These are phyloP conservation scores for Meteorus colon DNA, from an alignment of 2,888 invertebrate genomes.

Conservation along the genomic window DNA sequence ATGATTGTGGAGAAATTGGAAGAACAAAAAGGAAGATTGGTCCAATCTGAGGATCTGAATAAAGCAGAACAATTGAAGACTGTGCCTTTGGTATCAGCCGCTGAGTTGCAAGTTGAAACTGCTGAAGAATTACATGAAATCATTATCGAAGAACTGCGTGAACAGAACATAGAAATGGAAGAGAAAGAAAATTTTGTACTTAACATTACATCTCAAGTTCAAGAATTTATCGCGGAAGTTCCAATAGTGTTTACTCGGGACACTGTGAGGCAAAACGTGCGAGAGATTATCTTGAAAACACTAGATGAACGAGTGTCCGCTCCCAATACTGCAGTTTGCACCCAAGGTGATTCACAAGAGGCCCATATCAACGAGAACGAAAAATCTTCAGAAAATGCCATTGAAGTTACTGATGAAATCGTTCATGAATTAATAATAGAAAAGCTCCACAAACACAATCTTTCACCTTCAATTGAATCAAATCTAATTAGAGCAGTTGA, in stretches of 20 bases:
- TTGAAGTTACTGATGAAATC: slow-evolving; percentile 31
- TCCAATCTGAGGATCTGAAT: slow-evolving; percentile 9
- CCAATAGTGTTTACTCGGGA: slow-evolving; percentile 46
- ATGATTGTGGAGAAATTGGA: slow-evolving; percentile 28
- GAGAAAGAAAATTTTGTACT: slow-evolving; percentile 29
- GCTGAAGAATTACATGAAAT: slow-evolving; percentile 28
- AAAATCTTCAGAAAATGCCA: neutral
- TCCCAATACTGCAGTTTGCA: slow-evolving; percentile 24
- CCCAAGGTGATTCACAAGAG: slow-evolving; percentile 20
- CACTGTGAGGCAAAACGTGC: slow-evolving; percentile 38
- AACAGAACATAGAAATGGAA: slow-evolving; percentile 26
- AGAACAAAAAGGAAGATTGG: slow-evolving; percentile 26
- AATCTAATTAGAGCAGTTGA: slow-evolving; percentile 26
- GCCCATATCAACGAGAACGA: neutral
- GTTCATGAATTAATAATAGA: slow-evolving; percentile 31
- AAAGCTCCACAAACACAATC: slow-evolving; percentile 18
- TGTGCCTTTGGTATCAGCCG: neutral
- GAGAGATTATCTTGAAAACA: slow-evolving; percentile 26
- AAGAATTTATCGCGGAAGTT: slow-evolving; percentile 54
- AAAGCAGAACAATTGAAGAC: neutral
- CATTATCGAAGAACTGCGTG: slow-evolving; percentile 5
- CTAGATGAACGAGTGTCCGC: slow-evolving; percentile 20
- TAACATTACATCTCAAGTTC: slow-evolving; percentile 44
- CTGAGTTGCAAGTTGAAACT: slow-evolving; percentile 33
- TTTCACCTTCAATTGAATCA: slow-evolving; percentile 17